Evolutionary conservation across 1,140 invertebrate species (phyloP), one percentile per base, ranked within the genome.

Genomic region (Monochamus saltuarius): DNA sequence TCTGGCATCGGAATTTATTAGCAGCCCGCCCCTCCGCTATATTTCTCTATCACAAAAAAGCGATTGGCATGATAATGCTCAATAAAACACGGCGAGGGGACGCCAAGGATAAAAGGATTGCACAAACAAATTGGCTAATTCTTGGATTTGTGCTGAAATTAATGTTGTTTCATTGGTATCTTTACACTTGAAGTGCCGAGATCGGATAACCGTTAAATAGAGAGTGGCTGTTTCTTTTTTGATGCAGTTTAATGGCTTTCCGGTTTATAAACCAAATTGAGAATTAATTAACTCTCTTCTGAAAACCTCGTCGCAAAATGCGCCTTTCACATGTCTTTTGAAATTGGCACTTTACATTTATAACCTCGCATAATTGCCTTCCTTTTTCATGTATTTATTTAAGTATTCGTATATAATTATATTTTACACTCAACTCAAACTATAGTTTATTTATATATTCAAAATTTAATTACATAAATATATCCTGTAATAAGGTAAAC

Each of bases 41-140:
- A 69, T 64, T 67, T 69, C 59, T 69, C 58, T 39, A 63, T 68
- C 64, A 59, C 55, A 57, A 66, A 66, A 62, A 59, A 55, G 46
- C 56, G 58, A 66, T 63, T 63, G 57, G 60, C 64, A 63, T 59
- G 63, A 62, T 65, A 65, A 65, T 65, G 66, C 56, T 46, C 64
- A 62, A 68, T 68, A 68, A 68, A 63, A 62, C 60, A 64, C 57
- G 52, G 46, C 43, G 39, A 57, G 50, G 55, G 56, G 53, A 53
- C 55, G 62, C n/a, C 47, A 10, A 37, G 59, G 65, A 67, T 64
- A 65, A 62, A 65, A 65, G 65, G 65, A 67, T 69, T 66, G 61
- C 56, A 57, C 57, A 66, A 69, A 67, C 67, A 69, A 69, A 69
- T 69, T 65, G 67, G 57, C 62, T 66, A 67, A 69, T 69, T 65